A percentile compares a stretch with the other conserved stretches of the same genome.
phyloP scores from a whole-genome alignment of 2,113 vertebrate species.

The Bothrops jararaca region DNA sequence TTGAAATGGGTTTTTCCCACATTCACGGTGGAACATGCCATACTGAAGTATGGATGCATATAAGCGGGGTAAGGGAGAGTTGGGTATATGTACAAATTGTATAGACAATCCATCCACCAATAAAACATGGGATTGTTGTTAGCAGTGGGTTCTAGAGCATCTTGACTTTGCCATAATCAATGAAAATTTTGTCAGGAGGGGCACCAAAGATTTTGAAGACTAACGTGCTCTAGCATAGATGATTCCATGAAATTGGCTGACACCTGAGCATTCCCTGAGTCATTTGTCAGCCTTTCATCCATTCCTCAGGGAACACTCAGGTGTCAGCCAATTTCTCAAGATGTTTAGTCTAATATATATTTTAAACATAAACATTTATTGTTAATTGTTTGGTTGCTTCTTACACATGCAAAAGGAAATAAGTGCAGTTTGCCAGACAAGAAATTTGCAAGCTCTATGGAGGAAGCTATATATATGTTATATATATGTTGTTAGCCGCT shows the following conservation, averaged over 20 bases:
- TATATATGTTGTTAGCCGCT: no score
- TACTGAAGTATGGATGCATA: background rate
- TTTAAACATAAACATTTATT: background rate
- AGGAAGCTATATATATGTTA: no score
- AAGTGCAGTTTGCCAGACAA: background rate
- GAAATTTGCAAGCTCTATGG: background rate
- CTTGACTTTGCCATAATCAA: background rate
- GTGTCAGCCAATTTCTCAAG: no score
- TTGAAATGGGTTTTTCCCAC: background rate
- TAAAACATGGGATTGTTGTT: background rate
- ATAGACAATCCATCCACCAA: background rate
- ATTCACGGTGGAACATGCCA: background rate
- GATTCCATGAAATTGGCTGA: background rate
- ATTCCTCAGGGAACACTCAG: no score
- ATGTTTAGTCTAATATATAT: background rate
- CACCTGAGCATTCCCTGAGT: background rate
- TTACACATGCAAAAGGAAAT: background rate
- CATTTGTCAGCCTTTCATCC: background rate
- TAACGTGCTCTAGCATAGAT: background rate
- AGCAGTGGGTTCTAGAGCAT: background rate
- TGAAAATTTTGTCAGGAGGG: background rate
- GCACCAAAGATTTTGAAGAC: background rate
- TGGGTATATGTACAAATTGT: background rate
- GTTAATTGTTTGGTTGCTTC: background rate
- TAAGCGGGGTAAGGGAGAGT: background rate